Base-by-base conservation (phyloP, 1,140 invertebrate species). In the Ganaspis sp. region DNA sequence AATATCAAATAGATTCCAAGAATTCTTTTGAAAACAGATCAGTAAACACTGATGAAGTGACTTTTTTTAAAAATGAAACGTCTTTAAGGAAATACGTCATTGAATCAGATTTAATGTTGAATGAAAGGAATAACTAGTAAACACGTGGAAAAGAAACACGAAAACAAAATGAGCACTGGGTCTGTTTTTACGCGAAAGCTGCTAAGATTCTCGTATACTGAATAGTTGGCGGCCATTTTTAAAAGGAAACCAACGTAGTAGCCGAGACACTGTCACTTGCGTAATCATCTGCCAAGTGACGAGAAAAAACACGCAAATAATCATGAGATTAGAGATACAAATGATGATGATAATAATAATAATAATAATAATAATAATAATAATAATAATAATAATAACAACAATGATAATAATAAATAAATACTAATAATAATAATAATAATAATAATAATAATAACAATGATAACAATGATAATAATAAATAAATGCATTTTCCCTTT, bases 161-260 rank as follows among this genome's bases (percentile, higher is more conserved):
- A 64, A 21, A 12, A n/a, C n/a, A 8, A 58, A 11, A 29, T 23
- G 54, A 64, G 58, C 58, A 29, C n/a, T 26, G 26, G 29, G 58
- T 29, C 21, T 64, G 26, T 64, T 64, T 64, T 34, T 29, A 64
- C 21, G n/a, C 58, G 58, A 64, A 49, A 49, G 45, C 45, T 49
- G 15, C 45, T n/a, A n/a, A 49, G 45, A n/a, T 49, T 49, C 45
- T 64, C 26, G 58, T 58, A 21, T n/a, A 15, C n/a, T n/a, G 21
- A 26, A 26, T 71, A 71, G 69, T 70, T 64, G 76, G 71, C 83
- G 82, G 83, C 84, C 85, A 86, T 86, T 86, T 86, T 86, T 86
- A 85, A 86, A 86, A 85, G 85, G 85, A 84, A 84, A 81, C 78
- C 77, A 75, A 82, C 54, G 12, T 64, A 64, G 58, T 64, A 58